These are phyloP conservation scores for Mimachlamys varia DNA, from an alignment of 2,888 invertebrate genomes.

Conservation along the genomic window DNA sequence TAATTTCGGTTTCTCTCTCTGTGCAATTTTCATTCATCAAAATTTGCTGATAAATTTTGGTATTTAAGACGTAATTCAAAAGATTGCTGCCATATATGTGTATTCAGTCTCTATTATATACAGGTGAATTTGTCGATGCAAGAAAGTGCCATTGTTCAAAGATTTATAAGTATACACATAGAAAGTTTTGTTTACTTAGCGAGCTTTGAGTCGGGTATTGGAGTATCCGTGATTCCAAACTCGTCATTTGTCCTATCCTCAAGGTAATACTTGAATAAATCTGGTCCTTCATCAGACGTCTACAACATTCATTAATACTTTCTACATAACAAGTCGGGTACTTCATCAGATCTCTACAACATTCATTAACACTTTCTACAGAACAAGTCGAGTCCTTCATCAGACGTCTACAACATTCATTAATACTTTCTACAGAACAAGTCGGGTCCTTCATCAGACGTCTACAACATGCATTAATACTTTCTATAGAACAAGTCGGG, in stretches of 20 bases:
- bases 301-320: background rate
- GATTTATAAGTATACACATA: too few species aligned
- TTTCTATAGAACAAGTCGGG: background rate
- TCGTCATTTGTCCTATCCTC: background rate
- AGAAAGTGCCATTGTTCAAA: too few species aligned
- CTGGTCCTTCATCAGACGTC: background rate
- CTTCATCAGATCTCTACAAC: background rate
- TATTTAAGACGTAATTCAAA: too few species aligned
- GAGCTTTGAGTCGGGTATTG: background rate
- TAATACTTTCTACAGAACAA: background rate
- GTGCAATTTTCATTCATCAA: too few species aligned
- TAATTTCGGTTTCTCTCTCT: too few species aligned
- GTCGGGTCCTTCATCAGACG: background rate
- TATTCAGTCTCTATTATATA: too few species aligned
- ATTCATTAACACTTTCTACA: too few species aligned
- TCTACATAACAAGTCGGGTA: background rate
- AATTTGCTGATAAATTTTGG: too few species aligned
- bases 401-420: background rate
- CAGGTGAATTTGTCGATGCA: too few species aligned
- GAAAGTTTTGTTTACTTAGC: background rate
- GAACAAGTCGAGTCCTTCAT: background rate
- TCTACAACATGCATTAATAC: background rate
- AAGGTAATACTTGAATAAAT: background rate
- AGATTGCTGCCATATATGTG: too few species aligned
- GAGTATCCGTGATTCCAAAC: background rate